These are phyloP conservation scores for Aplysia californica DNA, from an alignment of 1,140 invertebrate genomes.

Conservation along the genomic window DNA sequence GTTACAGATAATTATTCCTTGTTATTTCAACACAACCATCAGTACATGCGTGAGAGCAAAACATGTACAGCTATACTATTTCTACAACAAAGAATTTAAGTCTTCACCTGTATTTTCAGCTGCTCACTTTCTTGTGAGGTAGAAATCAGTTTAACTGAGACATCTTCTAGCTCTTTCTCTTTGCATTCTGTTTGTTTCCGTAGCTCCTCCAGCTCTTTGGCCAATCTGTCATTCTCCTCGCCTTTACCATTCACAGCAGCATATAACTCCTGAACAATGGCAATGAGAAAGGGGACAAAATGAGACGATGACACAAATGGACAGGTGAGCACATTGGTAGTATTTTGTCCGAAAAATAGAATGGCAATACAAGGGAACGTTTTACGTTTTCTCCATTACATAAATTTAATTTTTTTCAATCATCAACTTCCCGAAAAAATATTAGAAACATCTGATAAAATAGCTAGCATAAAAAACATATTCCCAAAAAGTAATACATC, in stretches of 20 bases:
- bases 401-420: too few species aligned
- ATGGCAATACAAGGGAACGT: too few species aligned
- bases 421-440: too few species aligned
- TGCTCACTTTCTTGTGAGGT: slow-evolving; percentile 22
- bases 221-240: slow-evolving; percentile 13
- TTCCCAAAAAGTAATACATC: too few species aligned
- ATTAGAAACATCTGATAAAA: too few species aligned
- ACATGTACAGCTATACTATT: too few species aligned
- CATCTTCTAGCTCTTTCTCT: slow-evolving; percentile 25
- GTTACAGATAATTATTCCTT: too few species aligned
- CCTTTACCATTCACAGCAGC: slow-evolving; percentile 28
- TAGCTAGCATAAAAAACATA: too few species aligned
- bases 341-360: not conserved
- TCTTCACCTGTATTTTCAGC: slow-evolving; percentile 28
- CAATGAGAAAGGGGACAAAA: not conserved
- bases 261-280: slow-evolving; percentile 25
- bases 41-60: too few species aligned
- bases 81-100: too few species aligned
- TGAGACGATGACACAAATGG: not conserved
- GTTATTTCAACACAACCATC: too few species aligned
- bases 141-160: slow-evolving; percentile 33
- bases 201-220: slow-evolving; percentile 1
- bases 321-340: not conserved
- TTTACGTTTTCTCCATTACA: too few species aligned
- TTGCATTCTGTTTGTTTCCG: slow-evolving; percentile 1